phyloP scores from a whole-genome alignment of 2,888 invertebrate species.

The Parnassius glacialis region DNA sequence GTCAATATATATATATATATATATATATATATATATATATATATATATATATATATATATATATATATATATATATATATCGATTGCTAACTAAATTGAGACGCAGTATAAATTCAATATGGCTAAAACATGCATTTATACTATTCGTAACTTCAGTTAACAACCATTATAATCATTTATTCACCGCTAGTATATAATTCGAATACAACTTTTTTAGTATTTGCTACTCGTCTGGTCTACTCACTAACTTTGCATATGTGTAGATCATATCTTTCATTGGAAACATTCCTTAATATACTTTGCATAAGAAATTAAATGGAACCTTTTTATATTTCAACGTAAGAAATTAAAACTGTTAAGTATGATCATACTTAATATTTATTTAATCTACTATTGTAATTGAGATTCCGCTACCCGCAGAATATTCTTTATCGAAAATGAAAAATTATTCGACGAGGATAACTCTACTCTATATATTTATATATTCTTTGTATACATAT shows the following conservation, averaged over 20 bases:
- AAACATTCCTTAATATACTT: slow-evolving; percentile 21
- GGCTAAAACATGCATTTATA: slow-evolving; percentile 15
- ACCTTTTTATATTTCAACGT: slow-evolving; percentile 1
- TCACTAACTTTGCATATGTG: slow-evolving; percentile 12
- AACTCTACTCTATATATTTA: too few species aligned
- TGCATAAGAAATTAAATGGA: slow-evolving; percentile 15
- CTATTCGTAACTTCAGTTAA: too few species aligned
- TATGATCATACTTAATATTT: background rate
- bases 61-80: too few species aligned
- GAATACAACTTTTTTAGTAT: slow-evolving; percentile 44
- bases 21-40: too few species aligned
- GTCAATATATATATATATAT: too few species aligned
- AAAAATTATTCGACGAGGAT: background rate
- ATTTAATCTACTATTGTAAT: background rate
- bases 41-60: too few species aligned
- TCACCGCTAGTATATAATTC: slow-evolving; percentile 15
- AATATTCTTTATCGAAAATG: background rate
- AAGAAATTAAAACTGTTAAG: background rate
- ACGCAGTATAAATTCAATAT: background rate
- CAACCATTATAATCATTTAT: too few species aligned
- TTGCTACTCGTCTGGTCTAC: slow-evolving; percentile 4
- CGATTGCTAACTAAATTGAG: background rate
- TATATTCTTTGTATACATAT: too few species aligned
- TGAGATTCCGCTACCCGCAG: background rate
- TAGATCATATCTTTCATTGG: slow-evolving; percentile 3